Percentiles rank a stretch among this genome's conserved stretches.
Evolutionary conservation across 2,888 invertebrate species (phyloP).

Genomic region (Rugalucina vietnamica): DNA sequence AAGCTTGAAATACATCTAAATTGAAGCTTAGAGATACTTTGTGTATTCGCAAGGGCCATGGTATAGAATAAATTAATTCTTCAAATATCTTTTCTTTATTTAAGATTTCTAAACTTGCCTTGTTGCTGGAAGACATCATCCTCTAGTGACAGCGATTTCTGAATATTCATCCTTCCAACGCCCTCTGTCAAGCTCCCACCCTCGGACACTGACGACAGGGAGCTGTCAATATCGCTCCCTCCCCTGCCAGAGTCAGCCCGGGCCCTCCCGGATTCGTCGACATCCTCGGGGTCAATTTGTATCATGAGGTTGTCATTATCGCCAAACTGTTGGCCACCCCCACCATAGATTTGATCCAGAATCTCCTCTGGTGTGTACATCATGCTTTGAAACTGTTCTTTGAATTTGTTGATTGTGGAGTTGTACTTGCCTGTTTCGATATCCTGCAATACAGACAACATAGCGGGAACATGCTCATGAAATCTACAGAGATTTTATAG

Average conservation of each 20-base stretch:
- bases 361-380: conserved; percentile 46
- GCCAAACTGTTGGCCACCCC: conserved; percentile 41
- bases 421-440: conserved; percentile 41
- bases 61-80: too few species aligned
- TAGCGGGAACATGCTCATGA: neutral
- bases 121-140: conserved; percentile 44
- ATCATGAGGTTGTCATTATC: conserved; percentile 26
- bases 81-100: too few species aligned
- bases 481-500: neutral
- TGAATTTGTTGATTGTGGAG: conserved; percentile 18
- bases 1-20: too few species aligned
- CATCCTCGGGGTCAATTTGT: neutral
- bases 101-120: too few species aligned
- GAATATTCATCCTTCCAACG: conserved; percentile 14
- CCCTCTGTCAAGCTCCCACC: conserved; percentile 38
- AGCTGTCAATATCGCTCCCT: conserved; percentile 27
- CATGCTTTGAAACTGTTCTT: conserved; percentile 41
- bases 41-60: too few species aligned
- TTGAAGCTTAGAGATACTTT: too few species aligned
- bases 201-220: conserved; percentile 24
- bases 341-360: conserved; percentile 39
- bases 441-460: conserved; percentile 26
- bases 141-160: conserved; percentile 46
- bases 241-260: conserved; percentile 46
- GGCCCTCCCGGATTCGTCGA: conserved; percentile 13